These are phyloP conservation scores for Zonitis immaculata DNA, from an alignment of 2,888 invertebrate genomes.

Conservation along the genomic window DNA sequence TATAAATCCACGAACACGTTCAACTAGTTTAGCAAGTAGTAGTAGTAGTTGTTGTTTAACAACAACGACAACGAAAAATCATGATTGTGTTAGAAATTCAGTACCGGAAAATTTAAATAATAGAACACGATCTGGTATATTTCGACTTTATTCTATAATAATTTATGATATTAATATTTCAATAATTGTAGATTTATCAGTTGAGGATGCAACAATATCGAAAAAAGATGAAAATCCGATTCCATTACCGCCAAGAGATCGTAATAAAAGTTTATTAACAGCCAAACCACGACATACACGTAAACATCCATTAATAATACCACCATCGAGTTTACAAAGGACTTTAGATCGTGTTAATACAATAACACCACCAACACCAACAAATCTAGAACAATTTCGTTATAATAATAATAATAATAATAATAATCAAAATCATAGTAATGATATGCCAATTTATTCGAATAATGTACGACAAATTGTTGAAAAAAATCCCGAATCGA, in stretches of 20 bases:
- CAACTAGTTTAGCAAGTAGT: constrained; percentile 37
- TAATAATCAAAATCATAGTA: constrained; percentile 13
- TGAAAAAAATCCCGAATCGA: constrained; percentile 46
- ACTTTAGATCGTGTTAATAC: constrained; percentile 58
- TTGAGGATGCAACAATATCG: neutral
- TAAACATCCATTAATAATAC: constrained; percentile 77
- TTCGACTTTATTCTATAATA: no score
- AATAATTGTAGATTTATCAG: neutral
- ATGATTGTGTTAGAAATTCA: constrained; percentile 31
- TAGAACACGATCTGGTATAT: constrained; percentile 22
- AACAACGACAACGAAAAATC: constrained; percentile 33
- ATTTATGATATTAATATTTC: no score
- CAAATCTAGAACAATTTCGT: constrained; percentile 31
- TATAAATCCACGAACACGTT: constrained; percentile 46
- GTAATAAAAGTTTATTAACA: constrained; percentile 59
- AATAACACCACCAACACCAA: constrained; percentile 40
- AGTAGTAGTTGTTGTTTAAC: constrained; percentile 34
- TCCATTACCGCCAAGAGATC: constrained; percentile 74
- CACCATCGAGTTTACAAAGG: constrained; percentile 57
- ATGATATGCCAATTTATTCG: constrained; percentile 36
- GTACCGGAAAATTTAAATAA: constrained; percentile 36
- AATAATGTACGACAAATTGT: constrained; percentile 34
- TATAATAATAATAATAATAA: constrained; percentile 8
- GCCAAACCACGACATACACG: constrained; percentile 69
- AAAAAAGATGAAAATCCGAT: constrained; percentile 58